These are phyloP conservation scores for Hoplostethus atlanticus DNA, from an alignment of 2,797 vertebrate species.

Conservation along the genomic window DNA sequence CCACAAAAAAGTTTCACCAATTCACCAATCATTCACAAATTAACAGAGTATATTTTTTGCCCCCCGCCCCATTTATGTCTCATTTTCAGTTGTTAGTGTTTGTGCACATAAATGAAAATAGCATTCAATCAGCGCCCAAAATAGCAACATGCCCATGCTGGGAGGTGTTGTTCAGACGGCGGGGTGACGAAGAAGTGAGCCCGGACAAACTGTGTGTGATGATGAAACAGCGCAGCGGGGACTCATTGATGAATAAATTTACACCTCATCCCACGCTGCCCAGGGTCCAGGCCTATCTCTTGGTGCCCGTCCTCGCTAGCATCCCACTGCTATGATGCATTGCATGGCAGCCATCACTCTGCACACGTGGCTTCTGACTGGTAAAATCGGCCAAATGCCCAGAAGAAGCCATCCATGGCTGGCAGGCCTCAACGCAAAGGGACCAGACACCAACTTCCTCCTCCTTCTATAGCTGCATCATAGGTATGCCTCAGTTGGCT, in stretches of 20 bases:
- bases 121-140: conserved; percentile 51
- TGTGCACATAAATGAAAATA: conserved; percentile 62
- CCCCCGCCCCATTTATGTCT: conserved; percentile 10
- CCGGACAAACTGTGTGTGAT: conserved; percentile 47
- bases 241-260: conserved; percentile 68
- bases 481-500: conserved; percentile 17
- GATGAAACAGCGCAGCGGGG: conserved; percentile 70
- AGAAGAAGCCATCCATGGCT: conserved; percentile 34
- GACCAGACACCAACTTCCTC: conserved; percentile 34
- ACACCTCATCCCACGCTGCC: conserved; percentile 68
- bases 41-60: no score
- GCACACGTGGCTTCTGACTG: conserved; percentile 49
- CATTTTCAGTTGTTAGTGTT: conserved; percentile 58
- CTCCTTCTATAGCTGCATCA: conserved; percentile 61
- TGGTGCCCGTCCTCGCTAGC: conserved; percentile 39
- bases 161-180: conserved; percentile 63
- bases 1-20: no score
- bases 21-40: no score
- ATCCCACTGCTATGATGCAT: conserved; percentile 48
- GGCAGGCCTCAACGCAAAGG: conserved; percentile 8
- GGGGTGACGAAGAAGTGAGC: conserved; percentile 69
- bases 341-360: conserved; percentile 23
- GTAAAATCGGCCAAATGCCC: conserved; percentile 44
- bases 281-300: conserved; percentile 36
- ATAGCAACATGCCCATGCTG: conserved; percentile 69